Evolutionary conservation across 2,888 invertebrate species (phyloP), one percentile per base, ranked within the genome.

Genomic region (Yponomeuta cagnagella): DNA sequence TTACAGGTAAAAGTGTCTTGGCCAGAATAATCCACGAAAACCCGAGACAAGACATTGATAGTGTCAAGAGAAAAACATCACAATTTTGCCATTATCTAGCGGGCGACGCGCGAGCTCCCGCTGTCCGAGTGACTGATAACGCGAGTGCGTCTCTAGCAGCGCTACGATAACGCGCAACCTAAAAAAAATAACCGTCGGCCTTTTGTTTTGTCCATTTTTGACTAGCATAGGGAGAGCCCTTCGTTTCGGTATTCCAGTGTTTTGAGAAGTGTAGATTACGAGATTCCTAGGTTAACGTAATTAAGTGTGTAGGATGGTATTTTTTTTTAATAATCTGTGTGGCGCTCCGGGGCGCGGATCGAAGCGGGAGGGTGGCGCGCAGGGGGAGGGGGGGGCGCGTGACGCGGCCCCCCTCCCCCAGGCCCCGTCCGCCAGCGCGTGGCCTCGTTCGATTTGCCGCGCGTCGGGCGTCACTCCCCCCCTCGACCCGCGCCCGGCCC

Each of bases 391-490:
- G 78, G 77, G 78, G 76, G 74, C 78, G 76, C 76, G 78, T 77
- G 37, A 67, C 73, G 78, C 77, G 77, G 77, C 77, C 74, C 90
- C 88, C 88, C 84, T 83, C 81, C 82, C 79, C 75, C 80, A 80
- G 76, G 78, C 76, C 74, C 78, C 78, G 77, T 78, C 79, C 77
- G 75, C 76, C 76, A 72, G 74, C 81, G 85, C 88, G 88, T 89
- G 90, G 90, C 90, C 89, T 91, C 90, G 89, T 89, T 90, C 91
- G 88, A 89, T 90, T 87, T 89, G 89, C 87, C 84, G 84, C 83
- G 81, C 82, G 79, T 75, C 79, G 80, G 76, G 82, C 82, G 79
- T 80, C 82, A 81, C 79, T 79, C 79, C 84, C 78, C 78, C 81
- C 52, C 70, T 63, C 72, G 67, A 63, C 72, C 70, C 71, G 71